Evolutionary conservation across 2,113 vertebrate species (phyloP), one percentile per base, ranked within the genome.

Genomic region (Centropus unirufus): DNA sequence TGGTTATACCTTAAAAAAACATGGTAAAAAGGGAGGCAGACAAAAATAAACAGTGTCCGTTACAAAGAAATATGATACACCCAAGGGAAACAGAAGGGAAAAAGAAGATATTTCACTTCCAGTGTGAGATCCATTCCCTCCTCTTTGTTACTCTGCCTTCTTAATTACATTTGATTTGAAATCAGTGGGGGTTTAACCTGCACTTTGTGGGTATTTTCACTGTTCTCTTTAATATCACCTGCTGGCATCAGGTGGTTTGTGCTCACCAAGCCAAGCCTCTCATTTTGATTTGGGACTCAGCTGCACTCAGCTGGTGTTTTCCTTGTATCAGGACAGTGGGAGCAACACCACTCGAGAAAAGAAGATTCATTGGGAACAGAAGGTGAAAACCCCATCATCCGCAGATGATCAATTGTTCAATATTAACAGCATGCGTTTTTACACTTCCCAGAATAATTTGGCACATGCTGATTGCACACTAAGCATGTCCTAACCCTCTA

Each of bases 121-220:
- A 92, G 27, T 61, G 15, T 32, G 73, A 84, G 44, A 76, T 81
- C 23, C 44, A 81, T 86, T 39, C 76, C 72, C 72, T 19, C 30
- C 13, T 63, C 27, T 86, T 70, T 55, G 55, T 78, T 83, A n/a
- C 30, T 88, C 68, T 84, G 80, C 61, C 30, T 94, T 86, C 73
- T 92, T 94, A 95, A 92, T 90, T 93, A 64, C 61, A 68, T 61
- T 92, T 92, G 44, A 94, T 93, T 90, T 89, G 69, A 68, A 72
- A 94, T 52, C 88, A 87, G 76, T 91, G 49, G 61, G 83, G 40
- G 68, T 81, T 96, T 94, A 90, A 87, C 76, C 64, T 81, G 75
- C 61, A 29, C 0, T 1, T 85, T 78, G 46, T 63, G 67, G 54
- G 39, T 80, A 80, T 77, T 92, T 89, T 90, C 76, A 63, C 75